These are phyloP conservation scores for Sebastes trivittatus DNA, from an alignment of 2,797 vertebrate genomes.

Conservation along the genomic window DNA sequence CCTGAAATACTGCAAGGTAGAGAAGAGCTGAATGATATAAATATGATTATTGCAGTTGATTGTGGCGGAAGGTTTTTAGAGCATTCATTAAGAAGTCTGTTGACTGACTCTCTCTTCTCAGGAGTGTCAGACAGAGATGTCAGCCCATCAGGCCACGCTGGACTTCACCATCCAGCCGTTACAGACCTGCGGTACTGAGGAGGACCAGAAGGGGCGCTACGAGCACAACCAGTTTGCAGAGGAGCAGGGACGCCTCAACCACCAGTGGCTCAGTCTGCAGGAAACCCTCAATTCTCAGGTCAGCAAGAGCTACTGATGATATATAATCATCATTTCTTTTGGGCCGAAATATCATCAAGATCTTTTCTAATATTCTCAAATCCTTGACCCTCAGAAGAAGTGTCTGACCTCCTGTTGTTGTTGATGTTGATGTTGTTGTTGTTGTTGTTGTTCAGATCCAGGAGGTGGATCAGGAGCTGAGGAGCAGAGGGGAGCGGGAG, in stretches of 20 bases:
- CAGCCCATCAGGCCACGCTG: constrained; percentile 84
- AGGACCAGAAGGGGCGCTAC: constrained; percentile 81
- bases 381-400: neutral
- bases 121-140: constrained; percentile 84
- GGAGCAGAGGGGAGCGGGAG: constrained; percentile 79
- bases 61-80: neutral
- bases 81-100: neutral
- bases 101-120: constrained; percentile 43
- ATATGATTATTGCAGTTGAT: neutral
- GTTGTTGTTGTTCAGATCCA: constrained; percentile 76
- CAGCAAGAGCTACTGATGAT: neutral
- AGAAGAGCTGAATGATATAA: neutral
- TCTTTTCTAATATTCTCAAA: neutral
- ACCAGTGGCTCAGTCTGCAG: constrained; percentile 84
- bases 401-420: neutral
- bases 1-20: constrained; percentile 86
- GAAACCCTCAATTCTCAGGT: constrained; percentile 85
- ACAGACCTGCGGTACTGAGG: constrained; percentile 77
- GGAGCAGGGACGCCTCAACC: constrained; percentile 84
- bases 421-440: neutral
- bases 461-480: constrained; percentile 81
- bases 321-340: neutral
- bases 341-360: neutral
- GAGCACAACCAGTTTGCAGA: constrained; percentile 87
- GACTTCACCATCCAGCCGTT: constrained; percentile 88